phyloP scores from a whole-genome alignment of 2,113 vertebrate genomes.

The Takifugu bimaculatus region DNA sequence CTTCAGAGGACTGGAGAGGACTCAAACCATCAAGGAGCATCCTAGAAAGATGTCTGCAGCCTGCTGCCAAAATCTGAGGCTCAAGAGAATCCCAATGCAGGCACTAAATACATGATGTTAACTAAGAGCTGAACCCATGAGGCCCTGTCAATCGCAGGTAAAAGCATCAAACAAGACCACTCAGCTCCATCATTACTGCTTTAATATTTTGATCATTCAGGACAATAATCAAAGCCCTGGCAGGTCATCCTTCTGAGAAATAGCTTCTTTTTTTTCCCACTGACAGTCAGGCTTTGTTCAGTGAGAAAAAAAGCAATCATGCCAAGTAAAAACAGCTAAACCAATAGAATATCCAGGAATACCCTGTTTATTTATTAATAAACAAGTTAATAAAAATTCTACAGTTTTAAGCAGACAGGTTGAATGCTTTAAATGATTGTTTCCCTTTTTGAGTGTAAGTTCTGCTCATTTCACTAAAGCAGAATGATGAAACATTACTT shows the following conservation, averaged over 20 bases:
- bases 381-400: conserved; percentile 36
- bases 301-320: conserved; percentile 49
- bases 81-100: conserved; percentile 22
- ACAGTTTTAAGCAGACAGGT: too few relatives aligned
- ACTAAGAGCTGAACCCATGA: conserved; percentile 26
- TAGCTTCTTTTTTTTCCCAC: conserved; percentile 24
- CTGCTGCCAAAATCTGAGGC: conserved; percentile 55
- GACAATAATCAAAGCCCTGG: conserved; percentile 34
- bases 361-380: conserved; percentile 63
- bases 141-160: background rate
- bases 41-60: conserved; percentile 45
- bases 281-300: conserved; percentile 46
- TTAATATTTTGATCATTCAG: too few relatives aligned
- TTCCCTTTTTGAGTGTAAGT: background rate
- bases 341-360: conserved; percentile 58
- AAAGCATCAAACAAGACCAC: conserved; percentile 28
- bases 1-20: conserved; percentile 44
- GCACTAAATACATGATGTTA: conserved; percentile 44
- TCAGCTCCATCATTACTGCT: background rate
- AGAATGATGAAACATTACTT: conserved; percentile 43
- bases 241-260: conserved; percentile 26
- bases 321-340: conserved; percentile 68
- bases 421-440: too few relatives aligned
- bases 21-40: conserved; percentile 22
- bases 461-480: conserved; percentile 39